phyloP scores from a whole-genome alignment of 1,140 invertebrate genomes.

The Lepidostoma basale region DNA sequence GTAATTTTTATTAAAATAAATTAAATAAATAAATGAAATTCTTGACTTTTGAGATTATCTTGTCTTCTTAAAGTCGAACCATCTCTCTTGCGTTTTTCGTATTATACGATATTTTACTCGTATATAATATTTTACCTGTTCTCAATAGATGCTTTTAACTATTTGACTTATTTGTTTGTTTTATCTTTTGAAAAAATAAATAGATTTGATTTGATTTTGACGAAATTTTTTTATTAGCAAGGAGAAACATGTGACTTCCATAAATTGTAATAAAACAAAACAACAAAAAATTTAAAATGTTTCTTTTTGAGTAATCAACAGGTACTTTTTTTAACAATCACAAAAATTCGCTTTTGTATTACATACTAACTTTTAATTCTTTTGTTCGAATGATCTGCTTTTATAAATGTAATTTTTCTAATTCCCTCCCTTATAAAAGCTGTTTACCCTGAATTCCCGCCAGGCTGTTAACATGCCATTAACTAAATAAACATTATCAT shows the following conservation, averaged over 20 bases:
- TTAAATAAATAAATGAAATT: no score
- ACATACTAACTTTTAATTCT: neutral
- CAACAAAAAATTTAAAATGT: neutral
- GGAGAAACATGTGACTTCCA: neutral
- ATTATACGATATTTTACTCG: no score
- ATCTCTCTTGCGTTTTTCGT: no score
- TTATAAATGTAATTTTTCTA: neutral
- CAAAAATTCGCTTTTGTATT: neutral
- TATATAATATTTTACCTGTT: no score
- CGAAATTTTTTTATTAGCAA: neutral
- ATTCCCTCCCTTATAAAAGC: neutral
- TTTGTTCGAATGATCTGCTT: neutral
- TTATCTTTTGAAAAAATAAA: no score
- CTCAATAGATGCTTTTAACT: no score
- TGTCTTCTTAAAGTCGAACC: no score
- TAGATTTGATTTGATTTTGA: no score
- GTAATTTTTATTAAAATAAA: no score
- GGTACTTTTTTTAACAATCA: neutral
- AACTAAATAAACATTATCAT: conserved; percentile 6
- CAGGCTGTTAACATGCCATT: conserved; percentile 22
- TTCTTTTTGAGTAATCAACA: neutral
- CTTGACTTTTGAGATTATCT: no score
- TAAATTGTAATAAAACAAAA: neutral
- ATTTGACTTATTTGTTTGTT: no score
- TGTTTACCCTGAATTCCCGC: conserved; percentile 18